Evolutionary conservation across 1,140 invertebrate genomes (phyloP), one percentile per base, ranked within the genome.

Genomic region (Cotesia typhae): DNA sequence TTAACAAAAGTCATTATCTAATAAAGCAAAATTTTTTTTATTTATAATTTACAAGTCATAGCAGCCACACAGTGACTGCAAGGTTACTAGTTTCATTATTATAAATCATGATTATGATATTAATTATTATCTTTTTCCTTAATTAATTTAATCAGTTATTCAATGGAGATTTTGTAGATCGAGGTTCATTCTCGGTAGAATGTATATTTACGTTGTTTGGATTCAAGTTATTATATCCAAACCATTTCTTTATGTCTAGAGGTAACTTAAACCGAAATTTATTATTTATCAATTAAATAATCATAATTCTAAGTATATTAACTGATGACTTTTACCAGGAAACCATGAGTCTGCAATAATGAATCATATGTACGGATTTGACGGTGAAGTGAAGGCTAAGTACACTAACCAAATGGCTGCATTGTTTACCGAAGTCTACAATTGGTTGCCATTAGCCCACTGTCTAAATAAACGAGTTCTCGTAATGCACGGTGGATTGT

Each of bases 331-430:
- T 67, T 20, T 5, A 51, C 10, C 82, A 97, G 96, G 97, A 41
- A 99, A 99, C 86, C 98, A 99, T 85, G 98, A 99, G 84, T 98
- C 95, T 79, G 90, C 93, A 20, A 97, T 94, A 12, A 99, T 99
- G 98, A 99, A 99, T 88, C 96, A 98, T 87, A 98, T 99, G 94
- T 99, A 99, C 86, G 98, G 98, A 17, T 99, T 99, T 89, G 94
- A 97, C 79, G 97, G 97, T 2, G 98, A 99, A 90, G 97, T 99
- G 0, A 96, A 96, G 80, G 91, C 94, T 4, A 99, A 99, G 87
- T 99, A 96, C 85, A 94, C 93, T 2, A 86, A 91, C 14, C 93
- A 96, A 84, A 99, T 99, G 97, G 94, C 95, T 0, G 94, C 98
- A 72, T 89, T 99, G 9, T 99, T 99, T 87, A 98, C 97, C 5